Base-by-base conservation (phyloP, 2,888 invertebrate species). In the Fragum sueziense region DNA sequence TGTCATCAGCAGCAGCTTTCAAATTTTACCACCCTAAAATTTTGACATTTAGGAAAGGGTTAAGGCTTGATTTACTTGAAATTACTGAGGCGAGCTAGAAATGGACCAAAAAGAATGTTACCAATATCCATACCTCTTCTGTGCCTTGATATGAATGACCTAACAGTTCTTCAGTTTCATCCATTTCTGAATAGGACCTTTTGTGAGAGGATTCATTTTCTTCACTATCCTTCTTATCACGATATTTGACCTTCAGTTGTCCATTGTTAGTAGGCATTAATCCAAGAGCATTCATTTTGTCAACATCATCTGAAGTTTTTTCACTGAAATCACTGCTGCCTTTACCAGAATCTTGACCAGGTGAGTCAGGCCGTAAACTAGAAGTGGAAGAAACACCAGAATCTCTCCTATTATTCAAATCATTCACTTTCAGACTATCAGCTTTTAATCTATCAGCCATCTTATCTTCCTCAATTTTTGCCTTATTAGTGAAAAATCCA, bases 401-500 rank as follows among this genome's bases (percentile, higher is more conserved):
- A 2, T 47, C 47, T 20, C 47, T 47, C n/a, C 17, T 14, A 14
- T n/a, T n/a, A 47, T 14, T 14, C 2, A 14, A 47, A 2, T 47
- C 47, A 47, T 47, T 14, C 17, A 47, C 47, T 47, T 47, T 47
- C 17, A 2, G 17, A 14, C 20, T 9, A 47, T 14, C n/a, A n/a
- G n/a, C n/a, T 47, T 47, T 47, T 14, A 2, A 14, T 3, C 20
- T 9, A 47, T 14, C n/a, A 20, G 3, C n/a, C 17, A 47, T 14
- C 47, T 47, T 47, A 47, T 47, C 47, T 14, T 47, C 47, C 3
- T 4, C 33, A 31, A 41, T 9, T 41, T 65, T 33, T n/a, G 65
- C 33, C 31, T 41, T 65, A 65, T 65, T 65, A 22, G 65, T 65
- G n/a, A 65, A 65, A n/a, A 65, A n/a, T 65, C 41, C 17, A 14